Evolutionary conservation across 1,140 invertebrate genomes (phyloP), one percentile per base, ranked within the genome.

Genomic region (Andrena cerasifolii): DNA sequence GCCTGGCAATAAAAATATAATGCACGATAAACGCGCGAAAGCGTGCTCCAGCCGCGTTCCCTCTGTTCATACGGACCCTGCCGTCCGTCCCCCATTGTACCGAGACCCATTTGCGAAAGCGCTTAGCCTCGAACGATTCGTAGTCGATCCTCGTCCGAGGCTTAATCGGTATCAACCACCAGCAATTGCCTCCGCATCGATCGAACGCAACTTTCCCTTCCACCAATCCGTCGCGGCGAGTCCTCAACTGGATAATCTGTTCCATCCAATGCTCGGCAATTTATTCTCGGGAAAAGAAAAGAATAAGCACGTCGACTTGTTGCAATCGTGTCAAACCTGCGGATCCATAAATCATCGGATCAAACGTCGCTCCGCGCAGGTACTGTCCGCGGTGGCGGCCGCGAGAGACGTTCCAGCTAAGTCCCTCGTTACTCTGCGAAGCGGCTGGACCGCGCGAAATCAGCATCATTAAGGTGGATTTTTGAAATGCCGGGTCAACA

Each of bases 1-100:
- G 31, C 43, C 47, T 10, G 74, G 65, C 78, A 86, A 88, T 87
- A 89, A 89, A 90, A 88, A 88, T 84, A 83, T 89, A 88, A 89
- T 85, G 81, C 79, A 63, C 85, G 82, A 89, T 87, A 88, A 87
- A 84, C 68, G 86, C 80, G 56, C 71, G 77, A 81, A 81, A 82
- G 78, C 68, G 72, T 75, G 75, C 54, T 80, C 71, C 24, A 56
- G 62, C 72, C 45, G 36, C 26, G 26, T n/a, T 49, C 3, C 40
- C 18, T 28, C n/a, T 36, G 76, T 77, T 76, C 61, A 21, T 66
- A 80, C 77, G 43, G 67, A 45, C 43, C 43, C 58, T 36, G 10
- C 40, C 45, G 40, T 43, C 53, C 43, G 33, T 58, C 59, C n/a
- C n/a, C 71, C 36, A 82, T 86, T 82, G 70, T 70, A 65, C 36